Evolutionary conservation across 1,140 invertebrate species (phyloP), one percentile per base, ranked within the genome.

Genomic region (Mamestra configurata): DNA sequence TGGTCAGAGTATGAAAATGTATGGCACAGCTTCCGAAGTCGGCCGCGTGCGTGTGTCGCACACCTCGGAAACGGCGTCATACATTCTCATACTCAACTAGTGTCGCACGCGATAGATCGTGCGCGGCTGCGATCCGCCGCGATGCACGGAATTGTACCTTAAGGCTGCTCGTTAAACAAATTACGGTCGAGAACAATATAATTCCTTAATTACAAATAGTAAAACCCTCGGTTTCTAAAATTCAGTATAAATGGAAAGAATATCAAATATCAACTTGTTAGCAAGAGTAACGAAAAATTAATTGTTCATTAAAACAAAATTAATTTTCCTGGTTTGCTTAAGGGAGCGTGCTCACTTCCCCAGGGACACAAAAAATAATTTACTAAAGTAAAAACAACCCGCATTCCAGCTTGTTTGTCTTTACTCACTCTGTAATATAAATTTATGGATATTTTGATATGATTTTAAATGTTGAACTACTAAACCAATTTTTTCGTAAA

Each of bases 281-380:
- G 22, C 20, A 55, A 24, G 20, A 55, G 51, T 55, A 11, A 11
- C 20, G 20, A 11, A 55, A 55, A 55, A 55, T 55, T 55, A 55
- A 55, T 55, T 55, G 51, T n/a, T 55, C 51, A 55, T 55, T 55
- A 55, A 55, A 55, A 55, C 7, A 55, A 7, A 55, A 55, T 55
- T 55, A 20, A 24, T 7, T 55, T 55, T 55, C 2, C 20, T 22
- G 51, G 51, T 10, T 1, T 1, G 20, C 51, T 8, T 53, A 53
- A 53, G 49, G 49, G 51, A 1, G 51, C 4, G 51, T 55, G n/a
- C 20, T 10, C 20, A 24, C 20, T 24, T 24, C 51, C 8, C 15
- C 11, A 10, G 46, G 10, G 51, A 55, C 7, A 10, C 4, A 4
- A 2, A 55, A 22, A 55, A 10, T 24, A 18, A 24, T 55, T 55